phyloP scores from a whole-genome alignment of 2,797 vertebrate genomes.

The Enteromius fasciolatus region DNA sequence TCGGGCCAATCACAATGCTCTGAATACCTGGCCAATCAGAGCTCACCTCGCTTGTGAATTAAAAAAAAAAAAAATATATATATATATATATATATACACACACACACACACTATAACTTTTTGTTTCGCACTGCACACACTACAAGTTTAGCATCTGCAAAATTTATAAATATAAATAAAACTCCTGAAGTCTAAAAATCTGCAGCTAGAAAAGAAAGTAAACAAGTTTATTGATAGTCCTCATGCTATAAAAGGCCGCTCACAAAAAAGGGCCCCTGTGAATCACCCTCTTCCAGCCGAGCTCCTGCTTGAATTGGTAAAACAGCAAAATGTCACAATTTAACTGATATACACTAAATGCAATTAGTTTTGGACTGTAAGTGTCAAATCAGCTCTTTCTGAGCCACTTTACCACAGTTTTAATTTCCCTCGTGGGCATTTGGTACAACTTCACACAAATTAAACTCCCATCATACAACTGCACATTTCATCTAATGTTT shows the following conservation, averaged over 20 bases:
- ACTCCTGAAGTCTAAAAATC: background rate
- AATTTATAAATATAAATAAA: background rate
- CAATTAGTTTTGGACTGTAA: conserved; percentile 10
- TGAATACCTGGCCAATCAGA: too few relatives aligned
- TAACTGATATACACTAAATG: conserved; percentile 10
- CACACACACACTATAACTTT: background rate
- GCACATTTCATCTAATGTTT: conserved; percentile 28
- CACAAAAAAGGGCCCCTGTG: background rate
- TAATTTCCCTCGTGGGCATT: conserved; percentile 38
- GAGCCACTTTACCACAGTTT: conserved; percentile 25
- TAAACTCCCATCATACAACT: conserved; percentile 21
- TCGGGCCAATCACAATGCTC: too few relatives aligned
- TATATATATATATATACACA: too few relatives aligned
- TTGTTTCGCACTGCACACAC: background rate
- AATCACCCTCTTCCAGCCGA: background rate
- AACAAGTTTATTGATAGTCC: background rate
- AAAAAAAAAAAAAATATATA: too few relatives aligned
- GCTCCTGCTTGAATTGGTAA: background rate
- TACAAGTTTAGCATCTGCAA: background rate
- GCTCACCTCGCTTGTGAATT: too few relatives aligned
- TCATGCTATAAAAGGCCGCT: background rate
- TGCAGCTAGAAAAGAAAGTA: conserved; percentile 8
- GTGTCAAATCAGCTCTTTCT: conserved; percentile 21
- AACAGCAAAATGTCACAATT: conserved; percentile 15
- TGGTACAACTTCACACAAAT: conserved; percentile 46